A percentile compares a stretch with the other conserved stretches of the same genome.
These are phyloP conservation scores for Sebastiscus albofasciatus DNA, from an alignment of 2,797 vertebrate species.

Conservation along the genomic window DNA sequence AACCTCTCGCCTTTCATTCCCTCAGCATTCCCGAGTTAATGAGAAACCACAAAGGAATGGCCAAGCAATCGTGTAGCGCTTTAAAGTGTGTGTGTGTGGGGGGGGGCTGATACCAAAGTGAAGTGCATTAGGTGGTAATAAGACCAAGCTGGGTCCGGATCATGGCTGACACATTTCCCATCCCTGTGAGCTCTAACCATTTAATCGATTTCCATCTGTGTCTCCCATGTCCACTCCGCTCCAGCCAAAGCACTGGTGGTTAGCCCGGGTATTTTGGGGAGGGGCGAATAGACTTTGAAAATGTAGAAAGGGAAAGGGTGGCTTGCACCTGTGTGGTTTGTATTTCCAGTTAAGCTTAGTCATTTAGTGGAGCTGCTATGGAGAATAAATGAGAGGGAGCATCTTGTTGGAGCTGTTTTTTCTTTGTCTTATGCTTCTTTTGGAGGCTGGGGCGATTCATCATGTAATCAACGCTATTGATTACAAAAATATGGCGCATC, in stretches of 20 bases:
- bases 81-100: not conserved
- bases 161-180: slow-evolving; percentile 66
- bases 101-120: slow-evolving; percentile 33
- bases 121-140: slow-evolving; percentile 68
- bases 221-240: slow-evolving; percentile 44
- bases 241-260: slow-evolving; percentile 4
- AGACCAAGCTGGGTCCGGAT: slow-evolving; percentile 61
- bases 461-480: not conserved
- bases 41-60: slow-evolving; percentile 59
- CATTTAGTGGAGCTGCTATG: not conserved
- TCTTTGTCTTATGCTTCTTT: not conserved
- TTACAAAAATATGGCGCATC: not conserved
- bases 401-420: not conserved
- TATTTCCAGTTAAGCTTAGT: not conserved
- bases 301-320: slow-evolving; percentile 1
- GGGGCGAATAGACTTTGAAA: slow-evolving; percentile 22
- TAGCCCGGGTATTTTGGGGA: slow-evolving; percentile 2
- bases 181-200: slow-evolving; percentile 64
- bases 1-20: slow-evolving; percentile 43
- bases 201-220: slow-evolving; percentile 74
- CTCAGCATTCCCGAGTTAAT: slow-evolving; percentile 40
- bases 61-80: slow-evolving; percentile 40
- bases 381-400: not conserved
- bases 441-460: accelerated
- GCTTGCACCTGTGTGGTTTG: slow-evolving; percentile 6